Base-by-base conservation (phyloP, 2,888 invertebrate genomes). In the Drosophila niveifrons region DNA sequence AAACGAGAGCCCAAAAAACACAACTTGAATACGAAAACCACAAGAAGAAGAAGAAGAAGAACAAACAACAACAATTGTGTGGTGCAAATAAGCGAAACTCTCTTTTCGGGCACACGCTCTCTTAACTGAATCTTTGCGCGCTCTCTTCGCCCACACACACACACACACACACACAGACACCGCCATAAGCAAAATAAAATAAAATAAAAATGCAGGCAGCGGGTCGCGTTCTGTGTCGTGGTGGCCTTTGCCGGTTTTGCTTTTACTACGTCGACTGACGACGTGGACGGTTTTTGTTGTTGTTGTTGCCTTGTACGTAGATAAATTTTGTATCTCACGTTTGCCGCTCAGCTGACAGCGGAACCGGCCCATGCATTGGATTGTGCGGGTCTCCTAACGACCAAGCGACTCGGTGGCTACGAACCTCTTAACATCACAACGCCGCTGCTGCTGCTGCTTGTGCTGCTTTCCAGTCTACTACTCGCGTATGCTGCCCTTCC, bases 301-400 rank as follows among this genome's bases (percentile, higher is more conserved):
- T 61, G 29, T 34, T 43, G 50, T 43, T 18, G 15, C 15, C 28
- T 31, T 47, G 63, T 29, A 80, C 68, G 70, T 68, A 81, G 88
- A 88, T 83, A 85, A 67, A 79, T 82, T 74, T 76, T 74, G 68
- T 79, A 77, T 79, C 77, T 77, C 51, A 65, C 73, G 67, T 61
- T 48, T 73, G 68, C 70, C 85, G 82, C 88, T 88, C 82, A 83
- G 82, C 82, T 83, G 82, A 56, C 55, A 81, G 86, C 76, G 55
- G 56, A 17, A 76, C 78, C 78, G 64, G 57, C 64, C 44, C 55
- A 39, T 17, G 15, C 55, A 58, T 23, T 51, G 47, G 43, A 57
- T 46, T 78, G 78, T 78, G 75, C 59, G 57, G 66, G 78, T 69
- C 58, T 51, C 56, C 53, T 56, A 67, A 59, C 66, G 58, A 61